Evolutionary conservation across 2,888 invertebrate genomes (phyloP).

Genomic region (Melinaea menophilus): DNA sequence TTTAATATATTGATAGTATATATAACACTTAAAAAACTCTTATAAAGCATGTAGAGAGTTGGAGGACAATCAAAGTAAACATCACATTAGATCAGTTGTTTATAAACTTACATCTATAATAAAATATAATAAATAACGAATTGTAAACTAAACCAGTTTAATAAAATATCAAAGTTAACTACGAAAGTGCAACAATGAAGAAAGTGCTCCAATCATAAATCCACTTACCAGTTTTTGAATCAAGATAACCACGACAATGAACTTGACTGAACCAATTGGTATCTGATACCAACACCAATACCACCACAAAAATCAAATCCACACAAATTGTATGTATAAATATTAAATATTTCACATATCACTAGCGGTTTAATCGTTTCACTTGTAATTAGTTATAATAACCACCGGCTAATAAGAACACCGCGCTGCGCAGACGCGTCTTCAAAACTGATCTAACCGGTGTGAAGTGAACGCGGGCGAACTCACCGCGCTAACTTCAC

Average conservation of each 20-base stretch:
- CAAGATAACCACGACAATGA: conserved; percentile 63
- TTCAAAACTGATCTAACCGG: conserved; percentile 72
- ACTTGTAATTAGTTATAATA: conserved; percentile 41
- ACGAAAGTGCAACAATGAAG: conserved; percentile 46
- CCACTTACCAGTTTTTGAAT: conserved; percentile 64
- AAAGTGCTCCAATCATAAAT: conserved; percentile 41
- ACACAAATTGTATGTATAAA: conserved; percentile 43
- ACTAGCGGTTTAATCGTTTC: conserved; percentile 22
- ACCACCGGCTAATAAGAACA: conserved; percentile 45
- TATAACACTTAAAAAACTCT: neutral
- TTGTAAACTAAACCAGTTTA: conserved; percentile 4
- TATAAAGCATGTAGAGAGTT: neutral
- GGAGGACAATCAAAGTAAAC: neutral
- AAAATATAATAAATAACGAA: neutral
- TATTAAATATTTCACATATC: conserved; percentile 24
- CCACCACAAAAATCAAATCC: conserved; percentile 49
- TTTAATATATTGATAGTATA: too few relatives aligned
- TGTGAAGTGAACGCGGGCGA: conserved; percentile 60
- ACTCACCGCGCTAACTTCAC: conserved; percentile 40
- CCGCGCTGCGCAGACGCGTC: conserved; percentile 60
- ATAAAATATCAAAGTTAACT: conserved; percentile 17
- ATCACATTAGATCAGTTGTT: neutral
- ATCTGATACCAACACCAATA: conserved; percentile 44
- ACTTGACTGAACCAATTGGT: conserved; percentile 60
- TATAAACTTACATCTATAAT: neutral